phyloP scores from a whole-genome alignment of 2,888 invertebrate species.

The Coelopa pilipes region DNA sequence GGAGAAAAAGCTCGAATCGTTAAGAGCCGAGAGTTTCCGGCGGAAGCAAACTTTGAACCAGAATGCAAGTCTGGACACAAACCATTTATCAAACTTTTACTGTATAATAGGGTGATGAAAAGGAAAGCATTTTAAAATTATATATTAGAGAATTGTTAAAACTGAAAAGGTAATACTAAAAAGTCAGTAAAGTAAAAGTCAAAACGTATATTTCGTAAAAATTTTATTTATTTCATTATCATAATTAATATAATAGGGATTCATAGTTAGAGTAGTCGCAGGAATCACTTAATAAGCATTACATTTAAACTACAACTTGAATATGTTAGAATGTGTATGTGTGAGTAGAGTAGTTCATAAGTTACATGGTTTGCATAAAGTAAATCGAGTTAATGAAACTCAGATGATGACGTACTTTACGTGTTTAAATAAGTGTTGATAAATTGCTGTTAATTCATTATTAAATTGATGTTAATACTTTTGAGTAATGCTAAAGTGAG shows the following conservation, averaged over 20 bases:
- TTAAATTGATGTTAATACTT: conserved; percentile 3
- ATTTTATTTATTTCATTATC: conserved; percentile 29
- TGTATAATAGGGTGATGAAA: neutral
- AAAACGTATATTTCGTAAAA: conserved; percentile 10
- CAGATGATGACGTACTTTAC: neutral
- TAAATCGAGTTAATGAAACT: conserved; percentile 3
- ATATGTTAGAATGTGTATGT: neutral
- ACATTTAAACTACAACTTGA: neutral
- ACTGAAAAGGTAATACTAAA: neutral
- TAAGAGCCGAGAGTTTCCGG: too few relatives aligned
- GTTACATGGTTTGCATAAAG: conserved; percentile 1
- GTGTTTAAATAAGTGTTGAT: neutral
- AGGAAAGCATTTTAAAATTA: too few relatives aligned
- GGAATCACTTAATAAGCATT: conserved; percentile 15
- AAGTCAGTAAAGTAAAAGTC: neutral
- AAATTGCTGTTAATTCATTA: neutral
- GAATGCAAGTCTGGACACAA: neutral
- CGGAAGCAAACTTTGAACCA: too few relatives aligned
- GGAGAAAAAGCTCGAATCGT: too few relatives aligned
- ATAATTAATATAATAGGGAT: neutral
- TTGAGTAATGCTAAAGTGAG: neutral
- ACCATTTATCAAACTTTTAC: conserved; percentile 1
- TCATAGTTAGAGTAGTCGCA: neutral
- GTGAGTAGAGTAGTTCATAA: neutral
- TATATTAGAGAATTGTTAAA: too few relatives aligned